phyloP scores from a whole-genome alignment of 2,888 invertebrate genomes.

The Tromatobia lineatoria region DNA sequence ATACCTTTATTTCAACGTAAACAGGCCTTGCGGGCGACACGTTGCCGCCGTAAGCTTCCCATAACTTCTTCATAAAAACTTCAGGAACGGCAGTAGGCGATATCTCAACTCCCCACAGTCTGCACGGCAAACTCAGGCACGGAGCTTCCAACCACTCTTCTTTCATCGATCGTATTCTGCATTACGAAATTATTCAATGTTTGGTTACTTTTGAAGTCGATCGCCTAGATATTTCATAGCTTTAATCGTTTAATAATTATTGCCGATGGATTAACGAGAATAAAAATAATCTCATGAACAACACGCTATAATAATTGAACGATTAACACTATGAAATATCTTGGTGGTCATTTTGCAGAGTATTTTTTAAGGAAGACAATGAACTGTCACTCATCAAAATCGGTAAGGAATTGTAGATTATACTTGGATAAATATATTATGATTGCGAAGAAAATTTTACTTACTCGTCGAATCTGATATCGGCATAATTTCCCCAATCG shows the following conservation, averaged over 20 bases:
- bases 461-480: constrained; percentile 67
- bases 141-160: constrained; percentile 76
- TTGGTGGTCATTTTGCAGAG: too few species aligned
- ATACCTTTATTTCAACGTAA: constrained; percentile 72
- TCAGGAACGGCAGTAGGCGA: constrained; percentile 15
- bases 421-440: too few species aligned
- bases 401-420: too few species aligned
- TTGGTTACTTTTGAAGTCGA: not conserved
- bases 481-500: constrained; percentile 91
- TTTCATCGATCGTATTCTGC: constrained; percentile 71
- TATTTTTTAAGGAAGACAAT: too few species aligned
- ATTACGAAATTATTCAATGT: constrained; percentile 25
- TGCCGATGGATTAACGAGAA: too few species aligned
- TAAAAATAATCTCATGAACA: too few species aligned
- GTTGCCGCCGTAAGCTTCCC: constrained; percentile 1
- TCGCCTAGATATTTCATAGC: too few species aligned
- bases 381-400: too few species aligned
- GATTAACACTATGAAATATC: too few species aligned
- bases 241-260: too few species aligned
- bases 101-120: constrained; percentile 69
- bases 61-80: not conserved
- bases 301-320: too few species aligned
- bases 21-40: constrained; percentile 12
- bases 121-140: constrained; percentile 73
- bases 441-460: constrained; percentile 39